A percentile compares a stretch with the other conserved stretches of the same genome.
Conservation (phyloP, 2,797 vertebrate species). For the Leptodactylus fallax region DNA sequence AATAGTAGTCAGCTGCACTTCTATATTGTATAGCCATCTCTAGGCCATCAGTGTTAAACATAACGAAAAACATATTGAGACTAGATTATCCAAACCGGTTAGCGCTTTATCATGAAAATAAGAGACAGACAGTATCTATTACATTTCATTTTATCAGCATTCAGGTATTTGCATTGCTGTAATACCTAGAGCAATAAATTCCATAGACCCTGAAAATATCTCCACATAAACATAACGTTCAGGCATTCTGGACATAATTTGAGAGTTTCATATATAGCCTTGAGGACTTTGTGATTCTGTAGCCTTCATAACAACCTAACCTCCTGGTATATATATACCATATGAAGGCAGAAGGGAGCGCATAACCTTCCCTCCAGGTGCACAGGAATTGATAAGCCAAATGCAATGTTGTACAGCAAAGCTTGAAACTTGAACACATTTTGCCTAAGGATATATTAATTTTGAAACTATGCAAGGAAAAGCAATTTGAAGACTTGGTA, state of each 20-base stretch:
- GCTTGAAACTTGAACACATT: constrained; percentile 39
- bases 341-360: background rate
- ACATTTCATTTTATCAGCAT: background rate
- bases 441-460: constrained; percentile 44
- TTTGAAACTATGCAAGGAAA: constrained; percentile 46
- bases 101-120: background rate
- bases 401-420: constrained; percentile 45
- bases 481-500: constrained; percentile 33
- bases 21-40: too few relatives aligned
- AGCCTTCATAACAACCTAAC: constrained; percentile 2
- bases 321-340: constrained; percentile 17
- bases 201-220: constrained; percentile 9
- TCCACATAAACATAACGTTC: background rate
- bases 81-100: background rate
- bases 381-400: constrained; percentile 31
- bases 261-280: constrained; percentile 32
- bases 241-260: constrained; percentile 35
- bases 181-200: constrained; percentile 23
- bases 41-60: too few relatives aligned
- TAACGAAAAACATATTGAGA: background rate
- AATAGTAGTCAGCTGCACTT: too few relatives aligned
- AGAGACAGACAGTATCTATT: background rate
- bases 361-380: constrained; percentile 47
- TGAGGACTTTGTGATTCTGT: constrained; percentile 19
- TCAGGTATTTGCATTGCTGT: background rate